phyloP scores from a whole-genome alignment of 2,797 vertebrate species.

The Otus scops region DNA sequence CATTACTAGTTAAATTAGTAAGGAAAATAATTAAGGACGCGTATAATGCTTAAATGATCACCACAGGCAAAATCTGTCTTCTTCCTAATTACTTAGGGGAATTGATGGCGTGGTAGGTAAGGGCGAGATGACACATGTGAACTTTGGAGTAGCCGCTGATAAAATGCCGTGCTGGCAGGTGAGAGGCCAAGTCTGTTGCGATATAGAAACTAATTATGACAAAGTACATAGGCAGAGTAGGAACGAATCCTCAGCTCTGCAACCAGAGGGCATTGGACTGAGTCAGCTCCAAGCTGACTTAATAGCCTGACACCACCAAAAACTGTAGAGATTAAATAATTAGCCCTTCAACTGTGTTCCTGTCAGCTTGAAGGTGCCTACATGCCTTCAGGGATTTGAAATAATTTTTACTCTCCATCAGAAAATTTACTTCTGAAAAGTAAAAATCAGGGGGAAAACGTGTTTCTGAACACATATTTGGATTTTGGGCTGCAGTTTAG shows the following conservation, averaged over 20 bases:
- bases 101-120: background rate
- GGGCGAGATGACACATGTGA: accelerated
- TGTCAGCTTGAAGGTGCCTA: background rate
- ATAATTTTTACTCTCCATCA: background rate
- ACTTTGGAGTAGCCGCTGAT: background rate
- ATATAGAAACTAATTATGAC: constrained; percentile 4
- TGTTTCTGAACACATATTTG: background rate
- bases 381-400: background rate
- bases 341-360: background rate
- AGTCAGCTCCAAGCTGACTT: background rate
- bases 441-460: background rate
- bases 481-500: background rate
- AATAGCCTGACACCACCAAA: background rate
- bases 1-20: constrained; percentile 13
- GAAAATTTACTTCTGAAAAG: background rate
- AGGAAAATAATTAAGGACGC: background rate
- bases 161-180: background rate
- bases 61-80: constrained; percentile 4
- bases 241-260: background rate
- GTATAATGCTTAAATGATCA: background rate
- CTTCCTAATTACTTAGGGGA: background rate
- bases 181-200: background rate
- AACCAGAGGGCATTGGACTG: accelerated
- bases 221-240: background rate
- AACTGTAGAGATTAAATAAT: background rate